A percentile compares a stretch with the other conserved stretches of the same genome.
phyloP scores from a whole-genome alignment of 2,888 invertebrate genomes.

The Caenorhabditis virilis region DNA sequence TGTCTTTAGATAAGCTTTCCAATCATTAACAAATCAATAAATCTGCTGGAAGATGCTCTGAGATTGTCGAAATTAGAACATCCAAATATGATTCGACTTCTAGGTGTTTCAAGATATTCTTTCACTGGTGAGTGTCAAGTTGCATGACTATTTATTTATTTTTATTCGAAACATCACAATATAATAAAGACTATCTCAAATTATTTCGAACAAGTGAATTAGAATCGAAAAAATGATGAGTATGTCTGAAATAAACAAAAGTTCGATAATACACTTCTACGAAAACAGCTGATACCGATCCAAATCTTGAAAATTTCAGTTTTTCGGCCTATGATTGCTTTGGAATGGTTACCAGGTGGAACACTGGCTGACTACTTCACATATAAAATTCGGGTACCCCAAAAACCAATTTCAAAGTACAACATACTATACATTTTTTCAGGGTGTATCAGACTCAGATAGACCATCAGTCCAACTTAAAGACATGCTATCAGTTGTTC shows the following conservation, averaged over 20 bases:
- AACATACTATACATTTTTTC: slow-evolving; percentile 2
- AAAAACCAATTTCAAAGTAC: background rate
- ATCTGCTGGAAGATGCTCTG: slow-evolving; percentile 64
- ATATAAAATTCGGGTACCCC: slow-evolving; percentile 56
- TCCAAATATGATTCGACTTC: slow-evolving; percentile 61
- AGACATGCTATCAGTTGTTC: slow-evolving; percentile 53
- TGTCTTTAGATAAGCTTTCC: slow-evolving; percentile 62
- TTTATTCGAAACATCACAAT: no score
- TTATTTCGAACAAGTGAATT: no score
- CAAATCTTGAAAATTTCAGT: slow-evolving; percentile 41
- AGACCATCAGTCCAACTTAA: slow-evolving; percentile 54
- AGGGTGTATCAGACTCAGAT: slow-evolving; percentile 56
- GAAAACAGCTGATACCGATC: no score
- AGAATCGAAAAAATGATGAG: no score
- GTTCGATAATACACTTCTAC: no score
- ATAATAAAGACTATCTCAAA: no score
- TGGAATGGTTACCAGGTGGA: slow-evolving; percentile 67
- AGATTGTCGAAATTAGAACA: slow-evolving; percentile 58
- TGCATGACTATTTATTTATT: no score
- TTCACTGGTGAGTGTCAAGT: slow-evolving; percentile 54
- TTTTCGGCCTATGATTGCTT: slow-evolving; percentile 65
- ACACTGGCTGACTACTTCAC: slow-evolving; percentile 63
- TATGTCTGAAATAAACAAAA: no score
- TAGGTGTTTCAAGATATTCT: slow-evolving; percentile 60
- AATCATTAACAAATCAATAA: slow-evolving; percentile 61